Evolutionary conservation across 37 sponge, comb jelly and placozoan genomes (phyloP).

Genomic region (Mnemiopsis leidyi): DNA sequence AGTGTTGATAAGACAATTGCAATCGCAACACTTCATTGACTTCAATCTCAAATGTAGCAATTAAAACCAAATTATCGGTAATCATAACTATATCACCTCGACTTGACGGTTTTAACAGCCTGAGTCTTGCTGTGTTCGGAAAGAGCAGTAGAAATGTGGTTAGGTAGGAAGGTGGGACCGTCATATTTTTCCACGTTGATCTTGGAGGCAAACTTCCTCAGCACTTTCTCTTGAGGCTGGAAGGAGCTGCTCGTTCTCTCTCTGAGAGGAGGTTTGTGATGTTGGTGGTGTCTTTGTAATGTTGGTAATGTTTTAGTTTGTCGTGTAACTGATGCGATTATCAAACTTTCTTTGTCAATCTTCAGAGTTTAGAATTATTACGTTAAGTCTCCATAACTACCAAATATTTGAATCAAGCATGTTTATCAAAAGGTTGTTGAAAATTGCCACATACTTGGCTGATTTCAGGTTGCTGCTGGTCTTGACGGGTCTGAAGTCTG

Average conservation of each 20-base stretch:
- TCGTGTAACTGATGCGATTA: no score
- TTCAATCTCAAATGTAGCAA: no score
- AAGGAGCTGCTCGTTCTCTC: constrained; percentile 13
- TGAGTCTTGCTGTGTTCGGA: constrained; percentile 48
- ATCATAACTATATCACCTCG: no score
- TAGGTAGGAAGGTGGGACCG: constrained; percentile 9
- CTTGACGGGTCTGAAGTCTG: neutral
- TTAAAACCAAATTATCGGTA: no score
- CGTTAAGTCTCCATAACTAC: no score
- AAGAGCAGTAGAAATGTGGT: constrained; percentile 23
- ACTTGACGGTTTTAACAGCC: neutral
- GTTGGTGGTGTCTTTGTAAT: neutral
- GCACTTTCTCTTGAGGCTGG: constrained; percentile 69
- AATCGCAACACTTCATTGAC: no score
- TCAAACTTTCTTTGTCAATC: no score
- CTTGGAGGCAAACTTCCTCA: constrained; percentile 74
- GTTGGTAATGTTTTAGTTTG: no score
- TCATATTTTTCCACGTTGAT: constrained; percentile 78
- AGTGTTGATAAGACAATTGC: no score
- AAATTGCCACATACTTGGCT: neutral
- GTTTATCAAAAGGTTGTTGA: no score
- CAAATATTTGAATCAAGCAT: no score
- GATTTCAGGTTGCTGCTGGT: neutral
- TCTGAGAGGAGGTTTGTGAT: neutral
- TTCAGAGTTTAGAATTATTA: no score